Base-by-base conservation (phyloP, 2,113 vertebrate species). In the Podilymbus podiceps region DNA sequence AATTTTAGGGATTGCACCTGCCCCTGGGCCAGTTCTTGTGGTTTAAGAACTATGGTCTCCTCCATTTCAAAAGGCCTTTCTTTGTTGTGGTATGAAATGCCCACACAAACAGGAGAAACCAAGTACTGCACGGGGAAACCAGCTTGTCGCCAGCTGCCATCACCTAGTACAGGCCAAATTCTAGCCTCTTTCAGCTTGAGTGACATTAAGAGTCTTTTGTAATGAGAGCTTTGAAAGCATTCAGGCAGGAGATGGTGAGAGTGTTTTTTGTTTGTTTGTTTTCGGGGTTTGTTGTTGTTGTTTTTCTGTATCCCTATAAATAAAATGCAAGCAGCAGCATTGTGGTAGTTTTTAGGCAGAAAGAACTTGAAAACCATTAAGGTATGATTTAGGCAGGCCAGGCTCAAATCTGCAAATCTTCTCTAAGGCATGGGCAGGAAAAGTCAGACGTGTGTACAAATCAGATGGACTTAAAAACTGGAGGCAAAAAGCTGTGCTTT, bases 21-120 rank as follows among this genome's bases (percentile, higher is more conserved):
- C 90, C 95, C 40, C 30, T 30, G 21, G 93, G 94, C 80, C 63
- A 92, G 81, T 97, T 97, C 81, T 74, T 96, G 83, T 85, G 96
- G 95, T 53, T 90, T 87, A 38, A 89, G 60, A 93, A 19, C 67
- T 93, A 71, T 56, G 71, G 46, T 93, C 84, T 82, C 56, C 83
- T 87, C 76, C 76, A 88, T 90, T 72, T 63, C 42, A 19, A 24
- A 89, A 82, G 3, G 8, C 50, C 66, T 84, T 75, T 64, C 55
- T 83, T 91, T 95, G 66, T 75, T 96, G 93, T 64, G 81, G 92
- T 67, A 5, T 0, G 0, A 49, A 68, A 52, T 33, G 82, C 89
- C 89, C 73, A 80, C 33, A 6, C 83, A 74, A 16, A 56, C 20
- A 2, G 38, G 67, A 78, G 55, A 84, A 91, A 47, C 9, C 0